Base-by-base conservation (phyloP, 2,888 invertebrate genomes). In the Polietes domitor region DNA sequence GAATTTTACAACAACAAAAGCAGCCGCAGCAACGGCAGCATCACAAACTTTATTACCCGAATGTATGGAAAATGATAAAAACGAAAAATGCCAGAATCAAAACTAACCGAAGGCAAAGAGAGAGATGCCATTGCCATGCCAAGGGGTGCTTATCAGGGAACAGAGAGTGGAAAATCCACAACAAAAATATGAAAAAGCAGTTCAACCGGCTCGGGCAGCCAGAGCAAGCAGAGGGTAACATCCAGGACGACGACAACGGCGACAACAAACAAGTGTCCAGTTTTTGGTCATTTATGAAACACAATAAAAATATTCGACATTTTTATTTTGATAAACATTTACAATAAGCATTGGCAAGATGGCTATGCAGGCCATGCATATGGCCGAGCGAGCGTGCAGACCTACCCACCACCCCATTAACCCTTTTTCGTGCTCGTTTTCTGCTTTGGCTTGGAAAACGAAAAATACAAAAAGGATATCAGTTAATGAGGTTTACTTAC, bases 401-500 rank as follows among this genome's bases (percentile, higher is more conserved):
- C 61, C n/a, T 28, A 61, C 28, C 4, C 2, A 19, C 19, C 63
- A 72, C 50, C 26, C 24, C n/a, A 15, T 72, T 58, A 28, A 41
- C 70, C 65, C 61, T 76, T 82, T 80, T 77, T 73, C 63, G 41
- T 37, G 10, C 6, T 81, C 80, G 76, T 74, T 80, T 83, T 61
- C 77, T 68, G 47, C 26, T 21, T 41, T 21, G 3, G 21, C 43
- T 32, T 65, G 53, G 32, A 58, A 47, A 70, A 19, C 26, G 58
- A 55, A 82, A 55, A 7, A 17, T 1, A 37, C 47, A 41, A 53
- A 70, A 82, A 74, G 88, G 88, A 90, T 88, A 89, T 90, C 89
- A 89, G 91, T 91, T 90, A 91, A 90, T 90, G 90, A 90, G 90
- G 89, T 91, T 88, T 88, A 90, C 86, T 85, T 83, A 73, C 58